Evolutionary conservation across 1,140 invertebrate species (phyloP), one percentile per base, ranked within the genome.

Genomic region (Cydia pomonella): DNA sequence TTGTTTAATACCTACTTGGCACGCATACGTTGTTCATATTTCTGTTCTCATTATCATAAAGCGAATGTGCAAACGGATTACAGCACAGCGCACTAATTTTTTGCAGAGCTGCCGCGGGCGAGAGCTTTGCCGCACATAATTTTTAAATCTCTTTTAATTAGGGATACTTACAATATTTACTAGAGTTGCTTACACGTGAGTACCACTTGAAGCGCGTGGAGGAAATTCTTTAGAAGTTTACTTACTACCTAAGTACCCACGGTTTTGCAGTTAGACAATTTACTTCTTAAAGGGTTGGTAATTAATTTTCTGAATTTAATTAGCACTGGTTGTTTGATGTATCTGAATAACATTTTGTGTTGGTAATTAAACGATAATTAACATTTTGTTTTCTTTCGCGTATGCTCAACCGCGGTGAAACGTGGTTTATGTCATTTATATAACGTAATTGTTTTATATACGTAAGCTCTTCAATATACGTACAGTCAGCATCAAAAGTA

Each of bases 251-350:
- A 69, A 29, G 64, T 74, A 75, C 63, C 25, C 27, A 66, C 64
- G 64, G 16, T 38, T 69, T 41, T 16, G 29, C 29, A 33, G 64
- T 38, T 69, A 69, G 64, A 69, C 76, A 77, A 80, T 77, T 80
- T 74, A 73, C 74, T 75, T 66, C 72, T 74, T 64, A 62, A 76
- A 80, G 75, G 76, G 76, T 77, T 76, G 59, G 59, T 77, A 80
- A 80, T 80, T 80, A 80, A 80, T 77, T 75, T 44, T 72, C 72
- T 75, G 63, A 75, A 59, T 74, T 80, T 80, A 77, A 80, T 80
- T 77, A 80, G 74, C 74, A 73, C 50, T 71, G 72, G 72, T 74
- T 64, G 73, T 74, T 79, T 79, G 75, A 62, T 77, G 75, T 69
- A 72, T 38, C 64, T 33, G 64, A 38, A 10, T 23, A 66, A 3